A percentile compares a stretch with the other conserved stretches of the same genome.
These are phyloP conservation scores for Drosophila lacteicornis DNA, from an alignment of 1,140 invertebrate species.

Conservation along the genomic window DNA sequence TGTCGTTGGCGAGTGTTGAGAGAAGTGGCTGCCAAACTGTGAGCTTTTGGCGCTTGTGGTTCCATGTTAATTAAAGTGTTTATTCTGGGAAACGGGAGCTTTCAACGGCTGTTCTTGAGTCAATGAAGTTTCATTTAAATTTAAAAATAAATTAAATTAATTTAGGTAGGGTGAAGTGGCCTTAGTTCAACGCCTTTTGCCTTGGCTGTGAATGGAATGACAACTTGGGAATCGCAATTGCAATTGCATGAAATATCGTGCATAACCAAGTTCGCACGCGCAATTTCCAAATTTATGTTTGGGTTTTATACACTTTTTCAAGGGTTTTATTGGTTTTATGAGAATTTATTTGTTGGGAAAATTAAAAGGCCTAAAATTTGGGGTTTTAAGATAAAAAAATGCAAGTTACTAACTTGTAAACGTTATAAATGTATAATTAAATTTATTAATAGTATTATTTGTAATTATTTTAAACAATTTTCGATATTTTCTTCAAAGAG, in stretches of 20 bases:
- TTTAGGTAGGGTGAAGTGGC: not conserved
- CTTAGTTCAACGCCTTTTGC: conserved; percentile 22
- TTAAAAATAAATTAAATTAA: not conserved
- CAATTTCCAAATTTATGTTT: conserved; percentile 58
- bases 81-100: conserved; percentile 5
- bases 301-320: conserved; percentile 5
- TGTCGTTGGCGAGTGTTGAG: conserved; percentile 8
- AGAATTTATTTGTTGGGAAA: not conserved
- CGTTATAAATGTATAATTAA: too few species aligned
- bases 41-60: conserved; percentile 3
- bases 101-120: conserved; percentile 8
- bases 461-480: not conserved
- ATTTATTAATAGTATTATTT: not conserved
- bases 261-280: conserved; percentile 65
- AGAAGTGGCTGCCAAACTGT: conserved; percentile 52
- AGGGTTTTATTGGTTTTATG: not conserved
- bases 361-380: not conserved
- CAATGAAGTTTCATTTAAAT: not conserved
- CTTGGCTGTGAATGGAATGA: conserved; percentile 26
- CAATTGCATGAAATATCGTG: conserved; percentile 66
- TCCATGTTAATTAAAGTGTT: conserved; percentile 17
- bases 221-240: conserved; percentile 10
- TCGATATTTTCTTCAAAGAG: not conserved
- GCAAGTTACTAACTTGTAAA: not conserved
- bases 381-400: not conserved